Conservation (phyloP, 2,888 invertebrate genomes). For the Nesidiocoris tenuis region DNA sequence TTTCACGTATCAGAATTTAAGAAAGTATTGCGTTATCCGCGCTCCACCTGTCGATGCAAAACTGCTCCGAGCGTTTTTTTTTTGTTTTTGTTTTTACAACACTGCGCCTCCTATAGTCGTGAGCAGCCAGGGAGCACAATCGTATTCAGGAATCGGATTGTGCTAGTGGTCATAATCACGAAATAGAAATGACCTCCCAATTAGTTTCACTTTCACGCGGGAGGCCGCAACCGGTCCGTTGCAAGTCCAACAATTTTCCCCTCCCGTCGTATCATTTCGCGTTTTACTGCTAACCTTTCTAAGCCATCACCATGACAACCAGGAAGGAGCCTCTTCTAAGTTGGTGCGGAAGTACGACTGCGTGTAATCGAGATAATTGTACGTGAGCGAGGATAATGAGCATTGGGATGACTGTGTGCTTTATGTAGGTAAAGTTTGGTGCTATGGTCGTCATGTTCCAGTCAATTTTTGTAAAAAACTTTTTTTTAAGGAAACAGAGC, state of each 20-base stretch:
- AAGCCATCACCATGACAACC: background rate
- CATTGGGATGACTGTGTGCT: background rate
- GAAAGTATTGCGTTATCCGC: too few species aligned
- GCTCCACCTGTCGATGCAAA: too few species aligned
- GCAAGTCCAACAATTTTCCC: background rate
- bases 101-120: background rate
- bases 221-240: constrained; percentile 7
- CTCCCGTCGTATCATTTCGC: background rate
- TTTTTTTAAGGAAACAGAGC: too few species aligned
- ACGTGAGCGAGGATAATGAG: background rate
- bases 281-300: background rate
- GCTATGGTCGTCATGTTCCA: too few species aligned
- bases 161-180: background rate
- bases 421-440: background rate
- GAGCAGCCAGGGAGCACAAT: background rate
- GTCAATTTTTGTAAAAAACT: too few species aligned
- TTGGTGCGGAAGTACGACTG: background rate
- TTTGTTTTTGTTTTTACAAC: constrained; percentile 10
- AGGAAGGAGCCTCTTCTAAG: background rate
- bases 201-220: constrained; percentile 30
- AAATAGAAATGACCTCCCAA: background rate
- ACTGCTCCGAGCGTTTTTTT: too few species aligned
- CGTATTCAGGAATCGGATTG: background rate
- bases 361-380: background rate
- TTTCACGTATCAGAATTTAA: too few species aligned